These are phyloP conservation scores for Autographa gamma DNA, from an alignment of 2,888 invertebrate species.

Conservation along the genomic window DNA sequence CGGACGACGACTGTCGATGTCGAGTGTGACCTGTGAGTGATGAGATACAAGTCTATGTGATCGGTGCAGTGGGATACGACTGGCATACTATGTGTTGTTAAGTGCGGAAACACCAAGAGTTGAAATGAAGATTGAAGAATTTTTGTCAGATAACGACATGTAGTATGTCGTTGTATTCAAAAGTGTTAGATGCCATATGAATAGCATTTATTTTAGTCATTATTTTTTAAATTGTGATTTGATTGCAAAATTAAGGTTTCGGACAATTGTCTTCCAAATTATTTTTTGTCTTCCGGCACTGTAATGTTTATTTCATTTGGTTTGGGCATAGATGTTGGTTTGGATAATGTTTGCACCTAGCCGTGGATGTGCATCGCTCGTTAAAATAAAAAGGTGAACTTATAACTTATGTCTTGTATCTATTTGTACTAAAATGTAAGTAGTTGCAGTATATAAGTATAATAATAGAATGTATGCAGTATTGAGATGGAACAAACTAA, in stretches of 20 bases:
- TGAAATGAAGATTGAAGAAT: neutral
- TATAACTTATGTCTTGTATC: constrained; percentile 83
- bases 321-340: constrained; percentile 50
- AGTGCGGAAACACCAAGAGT: neutral
- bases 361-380: constrained; percentile 76
- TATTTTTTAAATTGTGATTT: constrained; percentile 53
- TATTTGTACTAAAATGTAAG: constrained; percentile 65
- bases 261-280: constrained; percentile 77
- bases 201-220: constrained; percentile 69
- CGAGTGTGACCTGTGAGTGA: constrained; percentile 32
- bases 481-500: constrained; percentile 82
- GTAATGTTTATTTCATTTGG: constrained; percentile 41
- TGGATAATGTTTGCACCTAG: constrained; percentile 77
- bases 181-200: constrained; percentile 68
- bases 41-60: constrained; percentile 26
- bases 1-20: constrained; percentile 40
- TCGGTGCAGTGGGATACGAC: constrained; percentile 15
- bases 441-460: constrained; percentile 62
- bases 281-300: constrained; percentile 53
- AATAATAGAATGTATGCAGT: constrained; percentile 72
- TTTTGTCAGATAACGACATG: constrained; percentile 19
- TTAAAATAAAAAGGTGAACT: constrained; percentile 84
- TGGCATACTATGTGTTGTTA: constrained; percentile 45
- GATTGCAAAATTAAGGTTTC: constrained; percentile 54
- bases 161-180: constrained; percentile 55